Evolutionary conservation across 2,888 invertebrate genomes (phyloP).

Genomic region (Antitype chi): DNA sequence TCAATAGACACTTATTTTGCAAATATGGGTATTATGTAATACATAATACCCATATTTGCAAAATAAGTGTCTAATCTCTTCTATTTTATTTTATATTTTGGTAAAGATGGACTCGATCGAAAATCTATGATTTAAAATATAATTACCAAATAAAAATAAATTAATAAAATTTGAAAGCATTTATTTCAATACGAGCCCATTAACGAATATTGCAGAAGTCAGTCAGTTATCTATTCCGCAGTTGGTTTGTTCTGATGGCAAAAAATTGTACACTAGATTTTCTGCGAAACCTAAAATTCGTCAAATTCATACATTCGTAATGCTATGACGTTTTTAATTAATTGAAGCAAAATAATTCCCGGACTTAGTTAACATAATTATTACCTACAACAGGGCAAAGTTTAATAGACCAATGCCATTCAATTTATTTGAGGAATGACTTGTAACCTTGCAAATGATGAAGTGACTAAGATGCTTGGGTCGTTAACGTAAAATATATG

Average conservation of each 20-base stretch:
- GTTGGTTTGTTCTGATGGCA: neutral
- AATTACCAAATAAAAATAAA: neutral
- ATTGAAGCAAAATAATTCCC: conserved; percentile 11
- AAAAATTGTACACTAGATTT: neutral
- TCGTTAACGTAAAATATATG: neutral
- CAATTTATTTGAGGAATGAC: conserved; percentile 26
- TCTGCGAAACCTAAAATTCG: neutral
- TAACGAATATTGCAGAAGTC: neutral
- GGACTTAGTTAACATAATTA: neutral
- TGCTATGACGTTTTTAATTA: neutral
- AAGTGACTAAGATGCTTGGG: conserved; percentile 27
- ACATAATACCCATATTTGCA: too few species aligned
- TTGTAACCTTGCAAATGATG: conserved; percentile 39
- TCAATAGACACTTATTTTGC: too few species aligned
- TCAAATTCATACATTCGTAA: neutral
- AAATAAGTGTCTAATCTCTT: too few species aligned
- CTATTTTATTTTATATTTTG: neutral
- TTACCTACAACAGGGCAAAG: neutral
- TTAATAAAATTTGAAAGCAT: too few species aligned
- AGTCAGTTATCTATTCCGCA: neutral
- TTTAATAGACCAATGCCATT: conserved; percentile 19
- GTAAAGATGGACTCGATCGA: neutral
- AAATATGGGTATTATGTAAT: too few species aligned
- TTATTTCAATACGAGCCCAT: neutral
- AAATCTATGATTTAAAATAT: neutral